Conservation (phyloP, 2,888 invertebrate genomes). For the Thumatha senex region DNA sequence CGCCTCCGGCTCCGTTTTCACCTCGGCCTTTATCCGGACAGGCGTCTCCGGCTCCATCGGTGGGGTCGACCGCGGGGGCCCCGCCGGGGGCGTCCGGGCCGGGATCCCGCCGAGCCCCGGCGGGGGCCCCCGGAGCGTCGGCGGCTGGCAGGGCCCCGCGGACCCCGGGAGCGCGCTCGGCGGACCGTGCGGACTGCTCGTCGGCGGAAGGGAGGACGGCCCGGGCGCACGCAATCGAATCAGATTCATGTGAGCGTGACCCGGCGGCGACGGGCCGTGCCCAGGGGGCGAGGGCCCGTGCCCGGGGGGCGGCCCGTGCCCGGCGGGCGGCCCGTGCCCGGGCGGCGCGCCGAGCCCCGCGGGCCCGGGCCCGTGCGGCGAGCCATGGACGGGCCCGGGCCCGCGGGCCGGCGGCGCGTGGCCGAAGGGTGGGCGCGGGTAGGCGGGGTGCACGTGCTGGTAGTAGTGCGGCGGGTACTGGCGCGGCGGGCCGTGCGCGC, state of each 20-base stretch:
- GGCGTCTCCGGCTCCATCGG: slow-evolving; percentile 43
- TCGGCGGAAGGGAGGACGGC: slow-evolving; percentile 19
- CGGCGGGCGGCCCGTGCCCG: slow-evolving; percentile 41
- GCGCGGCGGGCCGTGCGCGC: slow-evolving; percentile 3
- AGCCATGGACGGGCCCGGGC: slow-evolving; percentile 4
- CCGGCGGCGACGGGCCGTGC: slow-evolving; percentile 30
- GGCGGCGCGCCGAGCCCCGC: slow-evolving; percentile 1
- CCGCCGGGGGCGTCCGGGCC: slow-evolving; percentile 19
- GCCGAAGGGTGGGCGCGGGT: slow-evolving; percentile 38
- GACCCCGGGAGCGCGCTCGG: slow-evolving; percentile 9
- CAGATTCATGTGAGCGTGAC: slow-evolving; percentile 39
- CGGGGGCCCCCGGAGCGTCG: slow-evolving; percentile 23
- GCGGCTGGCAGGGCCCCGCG: slow-evolving; percentile 6
- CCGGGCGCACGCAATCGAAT: slow-evolving; percentile 31
- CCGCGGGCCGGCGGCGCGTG: slow-evolving; percentile 22
- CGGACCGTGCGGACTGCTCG: slow-evolving; percentile 28
- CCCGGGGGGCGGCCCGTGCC: slow-evolving; percentile 25
- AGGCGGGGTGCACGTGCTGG: slow-evolving; percentile 35
- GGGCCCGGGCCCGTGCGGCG: slow-evolving; percentile 1
- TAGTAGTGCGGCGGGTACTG: slow-evolving; percentile 61
- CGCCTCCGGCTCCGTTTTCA: slow-evolving; percentile 72
- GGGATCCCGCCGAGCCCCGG: slow-evolving; percentile 15
- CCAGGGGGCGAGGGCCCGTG: slow-evolving; percentile 11
- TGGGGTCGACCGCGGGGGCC: slow-evolving; percentile 25
- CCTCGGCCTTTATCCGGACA: slow-evolving; percentile 72